Conservation (phyloP, 2,888 invertebrate genomes). For the Ophraella communa region DNA sequence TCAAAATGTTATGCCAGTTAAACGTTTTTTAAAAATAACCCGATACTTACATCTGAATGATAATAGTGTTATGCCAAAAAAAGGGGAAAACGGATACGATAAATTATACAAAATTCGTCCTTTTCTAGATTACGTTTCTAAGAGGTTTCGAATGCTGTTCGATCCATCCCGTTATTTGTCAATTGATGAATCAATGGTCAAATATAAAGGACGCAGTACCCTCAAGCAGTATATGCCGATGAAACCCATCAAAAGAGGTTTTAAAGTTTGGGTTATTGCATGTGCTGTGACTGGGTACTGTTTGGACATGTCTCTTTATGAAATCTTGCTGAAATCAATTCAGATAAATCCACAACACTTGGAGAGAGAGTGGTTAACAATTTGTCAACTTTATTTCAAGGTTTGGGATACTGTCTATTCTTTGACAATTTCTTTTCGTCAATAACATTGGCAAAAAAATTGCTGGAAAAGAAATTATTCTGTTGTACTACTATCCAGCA, state of each 20-base stretch:
- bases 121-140: no score
- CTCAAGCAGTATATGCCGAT: constrained; percentile 9
- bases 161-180: background rate
- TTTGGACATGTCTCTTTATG: background rate
- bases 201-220: constrained; percentile 34
- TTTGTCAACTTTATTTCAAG: background rate
- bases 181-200: constrained; percentile 42
- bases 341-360: background rate
- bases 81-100: no score
- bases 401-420: background rate
- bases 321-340: background rate
- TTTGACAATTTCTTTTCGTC: constrained; percentile 12
- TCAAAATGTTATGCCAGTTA: no score
- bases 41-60: no score
- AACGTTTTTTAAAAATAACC: no score
- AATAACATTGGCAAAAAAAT: background rate
- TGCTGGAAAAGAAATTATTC: background rate
- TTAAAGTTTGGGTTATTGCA: constrained; percentile 11
- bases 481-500: background rate
- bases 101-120: no score
- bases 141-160: no score
- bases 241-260: constrained; percentile 15
- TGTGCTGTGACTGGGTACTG: constrained; percentile 8
- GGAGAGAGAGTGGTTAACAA: background rate
- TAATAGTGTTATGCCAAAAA: no score